A percentile compares a stretch with the other conserved stretches of the same genome.
These are phyloP conservation scores for Poecilus cupreus DNA, from an alignment of 2,888 invertebrate species.

Conservation along the genomic window DNA sequence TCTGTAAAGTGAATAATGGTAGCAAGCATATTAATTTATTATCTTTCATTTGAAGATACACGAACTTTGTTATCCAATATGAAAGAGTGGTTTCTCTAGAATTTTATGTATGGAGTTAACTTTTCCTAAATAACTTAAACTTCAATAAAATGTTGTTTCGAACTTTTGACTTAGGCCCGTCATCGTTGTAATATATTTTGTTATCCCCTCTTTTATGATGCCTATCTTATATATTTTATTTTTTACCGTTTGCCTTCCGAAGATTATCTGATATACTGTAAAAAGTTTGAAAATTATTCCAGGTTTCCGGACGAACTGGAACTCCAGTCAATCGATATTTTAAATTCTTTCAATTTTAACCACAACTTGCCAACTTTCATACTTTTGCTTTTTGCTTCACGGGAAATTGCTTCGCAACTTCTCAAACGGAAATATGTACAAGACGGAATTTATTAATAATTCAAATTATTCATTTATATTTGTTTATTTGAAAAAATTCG, in stretches of 20 bases:
- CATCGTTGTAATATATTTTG: slow-evolving; percentile 46
- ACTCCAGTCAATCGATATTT: slow-evolving; percentile 1
- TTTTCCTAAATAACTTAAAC: slow-evolving; percentile 53
- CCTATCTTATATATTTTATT: slow-evolving; percentile 42
- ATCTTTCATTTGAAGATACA: neutral
- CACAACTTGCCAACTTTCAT: no score
- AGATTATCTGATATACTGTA: slow-evolving; percentile 33
- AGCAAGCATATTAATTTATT: no score
- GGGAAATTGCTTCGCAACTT: no score
- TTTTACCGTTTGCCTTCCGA: slow-evolving; percentile 21
- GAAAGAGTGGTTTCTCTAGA: neutral
- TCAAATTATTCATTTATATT: no score
- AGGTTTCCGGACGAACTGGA: neutral
- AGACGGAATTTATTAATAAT: no score
- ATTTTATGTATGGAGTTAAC: slow-evolving; percentile 27
- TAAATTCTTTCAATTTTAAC: slow-evolving; percentile 5
- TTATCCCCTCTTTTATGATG: slow-evolving; percentile 26
- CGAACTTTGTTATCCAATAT: neutral
- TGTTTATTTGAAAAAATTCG: no score
- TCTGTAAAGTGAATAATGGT: neutral
- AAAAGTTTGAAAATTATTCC: slow-evolving; percentile 24
- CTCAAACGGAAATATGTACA: no score
- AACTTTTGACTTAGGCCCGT: slow-evolving; percentile 41
- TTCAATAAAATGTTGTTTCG: slow-evolving; percentile 44
- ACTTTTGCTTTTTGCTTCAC: no score